Base-by-base conservation (phyloP, 2,113 vertebrate genomes). In the Chitala chitala region DNA sequence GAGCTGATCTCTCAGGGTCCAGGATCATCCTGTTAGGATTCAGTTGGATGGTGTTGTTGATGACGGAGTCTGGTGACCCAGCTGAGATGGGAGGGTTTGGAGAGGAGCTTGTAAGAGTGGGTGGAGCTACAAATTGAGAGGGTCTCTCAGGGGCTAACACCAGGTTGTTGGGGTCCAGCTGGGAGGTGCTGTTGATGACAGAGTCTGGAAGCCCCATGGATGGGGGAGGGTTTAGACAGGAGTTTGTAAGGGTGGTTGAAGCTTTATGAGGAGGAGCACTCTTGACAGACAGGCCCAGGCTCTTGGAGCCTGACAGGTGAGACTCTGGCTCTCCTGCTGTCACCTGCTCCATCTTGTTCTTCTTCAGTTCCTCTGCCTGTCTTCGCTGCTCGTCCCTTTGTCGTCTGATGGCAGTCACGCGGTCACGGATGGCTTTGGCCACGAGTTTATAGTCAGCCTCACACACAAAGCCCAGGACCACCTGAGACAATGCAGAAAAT, bases 391-490 rank as follows among this genome's bases (percentile, higher is more conserved):
- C 95, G 81, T 98, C 95, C 3, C 96, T 84, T 82, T 97, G 95
- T 5, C 96, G 86, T 75, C 95, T 97, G 86, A 98, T 95, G 86
- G 92, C 85, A 0, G 92, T 87, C 69, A 98, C 96, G 0, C 96
- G 82, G 84, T 98, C 95, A 51, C 95, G 88, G 71, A 99, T 95
- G 0, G 96, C 95, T 79, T 96, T 94, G 82, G 95, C 95, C 78
- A 99, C 95, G 38, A 94, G 88, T 79, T 99, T 98, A 87, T 95
- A 98, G 86, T 99, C 96, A 0, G 91, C 95, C 85, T 98, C 96
- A 0, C 92, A 97, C 66, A 98, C 91, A 6, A 98, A 94, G 64
- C 95, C 95, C 63, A 98, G 89, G 40, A 94, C 89, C 3, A 98
- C 96, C 96, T 98, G 86, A 1, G 4, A 76, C 33, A 75, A 24